phyloP scores from a whole-genome alignment of 2,797 vertebrate species.

The Selene dorsalis region DNA sequence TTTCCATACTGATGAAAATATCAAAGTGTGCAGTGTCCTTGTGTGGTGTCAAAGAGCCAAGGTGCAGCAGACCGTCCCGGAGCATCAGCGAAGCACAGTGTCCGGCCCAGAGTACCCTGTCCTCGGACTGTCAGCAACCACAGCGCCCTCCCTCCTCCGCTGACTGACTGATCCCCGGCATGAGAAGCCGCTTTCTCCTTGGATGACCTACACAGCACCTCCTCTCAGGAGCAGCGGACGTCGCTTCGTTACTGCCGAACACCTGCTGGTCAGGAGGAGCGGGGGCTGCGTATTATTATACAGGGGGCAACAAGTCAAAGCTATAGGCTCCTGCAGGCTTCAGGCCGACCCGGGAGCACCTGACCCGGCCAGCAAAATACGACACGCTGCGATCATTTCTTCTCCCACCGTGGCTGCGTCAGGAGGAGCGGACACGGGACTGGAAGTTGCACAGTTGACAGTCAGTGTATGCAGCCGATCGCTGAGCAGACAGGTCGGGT shows the following conservation, averaged over 20 bases:
- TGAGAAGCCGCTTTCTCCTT: slow-evolving; percentile 76
- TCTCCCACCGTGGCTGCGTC: slow-evolving; percentile 49
- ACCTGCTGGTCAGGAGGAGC: slow-evolving; percentile 51
- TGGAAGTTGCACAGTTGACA: slow-evolving; percentile 13
- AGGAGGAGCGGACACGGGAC: slow-evolving; percentile 41
- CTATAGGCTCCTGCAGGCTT: slow-evolving; percentile 30
- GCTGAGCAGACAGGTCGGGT: background rate
- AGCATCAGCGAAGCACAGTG: slow-evolving; percentile 1
- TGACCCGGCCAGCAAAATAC: slow-evolving; percentile 45
- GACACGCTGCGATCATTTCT: slow-evolving; percentile 22
- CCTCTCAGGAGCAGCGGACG: slow-evolving; percentile 33
- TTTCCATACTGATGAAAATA: slow-evolving; percentile 44
- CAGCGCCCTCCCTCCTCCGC: background rate
- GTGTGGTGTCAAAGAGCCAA: slow-evolving; percentile 9
- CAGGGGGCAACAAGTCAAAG: slow-evolving; percentile 14
- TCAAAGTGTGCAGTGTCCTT: slow-evolving; percentile 60
- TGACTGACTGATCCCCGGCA: slow-evolving; percentile 35
- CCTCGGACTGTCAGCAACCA: slow-evolving; percentile 21
- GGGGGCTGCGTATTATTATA: background rate
- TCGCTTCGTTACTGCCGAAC: slow-evolving; percentile 15
- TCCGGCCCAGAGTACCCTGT: slow-evolving; percentile 27
- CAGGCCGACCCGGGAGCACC: slow-evolving; percentile 56
- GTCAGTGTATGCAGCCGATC: slow-evolving; percentile 4
- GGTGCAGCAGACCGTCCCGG: background rate
- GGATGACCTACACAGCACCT: slow-evolving; percentile 79